Percentiles rank a stretch among this genome's conserved stretches.
These are phyloP conservation scores for Dermatemys mawii DNA, from an alignment of 2,113 vertebrate genomes.

Conservation along the genomic window DNA sequence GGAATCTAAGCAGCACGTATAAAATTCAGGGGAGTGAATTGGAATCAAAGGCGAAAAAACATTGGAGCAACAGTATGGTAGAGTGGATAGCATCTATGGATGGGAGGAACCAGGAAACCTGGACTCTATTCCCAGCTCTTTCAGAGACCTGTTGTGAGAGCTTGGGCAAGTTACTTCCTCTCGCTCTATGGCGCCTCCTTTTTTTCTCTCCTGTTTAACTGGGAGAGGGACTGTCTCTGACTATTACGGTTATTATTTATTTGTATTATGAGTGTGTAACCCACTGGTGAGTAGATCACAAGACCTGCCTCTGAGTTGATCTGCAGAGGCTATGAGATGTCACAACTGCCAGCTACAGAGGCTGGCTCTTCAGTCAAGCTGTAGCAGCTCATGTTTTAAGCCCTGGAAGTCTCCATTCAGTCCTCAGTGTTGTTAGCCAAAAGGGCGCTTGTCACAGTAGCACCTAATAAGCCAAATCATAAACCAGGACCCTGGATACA, in stretches of 20 bases:
- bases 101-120: conserved; percentile 12
- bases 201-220: not conserved
- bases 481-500: not conserved
- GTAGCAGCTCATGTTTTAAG: not conserved
- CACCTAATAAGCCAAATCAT: not conserved
- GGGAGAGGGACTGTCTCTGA: not conserved
- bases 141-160: not conserved
- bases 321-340: not conserved
- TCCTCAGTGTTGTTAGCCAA: not conserved
- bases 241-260: not conserved
- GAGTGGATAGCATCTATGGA: not conserved
- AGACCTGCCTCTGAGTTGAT: not conserved
- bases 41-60: not conserved
- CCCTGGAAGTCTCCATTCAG: not conserved
- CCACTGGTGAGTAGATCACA: not conserved
- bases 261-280: not conserved
- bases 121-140: conserved; percentile 12
- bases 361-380: not conserved
- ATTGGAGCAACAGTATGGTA: not conserved
- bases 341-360: not conserved
- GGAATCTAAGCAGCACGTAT: not conserved
- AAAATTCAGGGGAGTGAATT: not conserved
- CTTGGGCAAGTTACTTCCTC: conserved; percentile 5
- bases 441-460: not conserved
- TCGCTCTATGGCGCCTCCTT: not conserved